A percentile compares a stretch with the other conserved stretches of the same genome.
Conservation (phyloP, 2,888 invertebrate genomes). For the Pocota personata region DNA sequence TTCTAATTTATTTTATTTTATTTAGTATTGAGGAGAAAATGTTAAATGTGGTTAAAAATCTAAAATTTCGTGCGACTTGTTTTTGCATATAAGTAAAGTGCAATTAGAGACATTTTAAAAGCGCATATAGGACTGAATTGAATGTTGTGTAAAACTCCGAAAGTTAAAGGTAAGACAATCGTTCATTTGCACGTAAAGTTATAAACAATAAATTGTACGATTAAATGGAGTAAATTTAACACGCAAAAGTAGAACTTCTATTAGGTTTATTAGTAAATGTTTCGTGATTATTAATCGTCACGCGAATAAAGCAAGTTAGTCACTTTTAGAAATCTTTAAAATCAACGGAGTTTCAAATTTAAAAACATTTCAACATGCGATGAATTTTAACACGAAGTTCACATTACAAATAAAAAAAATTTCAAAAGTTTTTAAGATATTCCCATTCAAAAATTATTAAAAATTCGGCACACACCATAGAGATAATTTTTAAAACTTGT, state of each 20-base stretch:
- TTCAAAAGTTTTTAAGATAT: no score
- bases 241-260: no score
- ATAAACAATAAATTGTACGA: neutral
- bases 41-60: neutral
- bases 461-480: no score
- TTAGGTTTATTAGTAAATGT: neutral
- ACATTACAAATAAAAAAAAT: no score
- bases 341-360: no score
- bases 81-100: neutral
- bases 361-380: no score
- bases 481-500: no score
- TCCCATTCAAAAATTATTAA: no score
- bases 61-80: constrained; percentile 16
- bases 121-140: neutral
- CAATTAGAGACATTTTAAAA: neutral
- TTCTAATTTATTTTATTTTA: constrained; percentile 29
- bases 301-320: no score
- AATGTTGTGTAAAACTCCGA: constrained; percentile 1
- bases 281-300: neutral
- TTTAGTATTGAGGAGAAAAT: constrained; percentile 25
- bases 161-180: constrained; percentile 44
- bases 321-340: no score
- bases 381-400: no score
- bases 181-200: constrained; percentile 41
- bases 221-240: neutral